Conservation (phyloP, 2,888 invertebrate species). For the Tortrix viridana region DNA sequence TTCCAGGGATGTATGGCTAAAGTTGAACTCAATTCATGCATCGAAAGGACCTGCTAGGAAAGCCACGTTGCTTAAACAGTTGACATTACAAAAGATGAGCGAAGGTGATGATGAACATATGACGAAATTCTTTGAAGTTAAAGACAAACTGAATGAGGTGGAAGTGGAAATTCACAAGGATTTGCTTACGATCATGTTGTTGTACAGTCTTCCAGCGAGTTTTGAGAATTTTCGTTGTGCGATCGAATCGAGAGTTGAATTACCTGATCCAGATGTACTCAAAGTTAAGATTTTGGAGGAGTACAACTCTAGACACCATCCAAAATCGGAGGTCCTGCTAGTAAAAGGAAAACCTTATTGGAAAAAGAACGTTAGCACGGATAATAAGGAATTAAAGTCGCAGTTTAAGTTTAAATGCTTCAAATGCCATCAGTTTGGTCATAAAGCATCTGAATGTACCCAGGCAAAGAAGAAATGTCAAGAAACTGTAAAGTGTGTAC, state of each 20-base stretch:
- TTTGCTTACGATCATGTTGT: neutral
- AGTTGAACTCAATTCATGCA: too few relatives aligned
- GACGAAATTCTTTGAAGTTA: neutral
- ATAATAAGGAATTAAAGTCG: neutral
- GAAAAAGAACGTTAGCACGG: neutral
- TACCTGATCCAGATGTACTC: neutral
- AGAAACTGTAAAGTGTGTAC: too few relatives aligned
- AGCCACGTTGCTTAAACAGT: neutral
- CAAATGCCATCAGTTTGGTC: too few relatives aligned
- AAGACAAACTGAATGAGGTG: neutral
- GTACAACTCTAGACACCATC: neutral
- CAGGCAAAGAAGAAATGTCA: neutral
- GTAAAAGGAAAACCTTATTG: conserved; percentile 1
- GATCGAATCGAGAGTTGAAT: neutral
- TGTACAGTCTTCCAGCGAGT: neutral
- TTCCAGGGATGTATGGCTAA: too few relatives aligned
- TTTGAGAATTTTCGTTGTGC: neutral
- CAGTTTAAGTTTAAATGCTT: conserved; percentile 1
- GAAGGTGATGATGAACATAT: neutral
- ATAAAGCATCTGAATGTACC: conserved; percentile 7
- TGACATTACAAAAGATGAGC: neutral
- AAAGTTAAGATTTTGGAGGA: conserved; percentile 14
- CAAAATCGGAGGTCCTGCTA: neutral
- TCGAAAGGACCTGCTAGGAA: too few relatives aligned
- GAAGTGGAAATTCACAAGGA: neutral